These are phyloP conservation scores for Leucophenga varia DNA, from an alignment of 1,140 invertebrate genomes.

Conservation along the genomic window DNA sequence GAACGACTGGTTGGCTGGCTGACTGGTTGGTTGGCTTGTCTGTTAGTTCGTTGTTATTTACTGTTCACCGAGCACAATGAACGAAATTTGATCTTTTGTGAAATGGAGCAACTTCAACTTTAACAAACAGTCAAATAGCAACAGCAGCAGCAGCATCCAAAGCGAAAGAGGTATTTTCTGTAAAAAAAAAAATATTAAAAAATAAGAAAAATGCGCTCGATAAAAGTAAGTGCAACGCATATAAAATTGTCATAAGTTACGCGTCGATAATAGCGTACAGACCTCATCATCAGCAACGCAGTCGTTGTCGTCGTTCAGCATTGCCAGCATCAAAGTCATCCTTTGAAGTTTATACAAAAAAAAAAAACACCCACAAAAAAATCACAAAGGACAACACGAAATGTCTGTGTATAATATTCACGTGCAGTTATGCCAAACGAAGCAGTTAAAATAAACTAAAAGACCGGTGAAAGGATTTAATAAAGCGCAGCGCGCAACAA, in stretches of 20 bases:
- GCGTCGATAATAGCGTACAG: slow-evolving; percentile 21
- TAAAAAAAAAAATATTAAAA: too few relatives aligned
- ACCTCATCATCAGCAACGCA: too few relatives aligned
- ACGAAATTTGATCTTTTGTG: slow-evolving; percentile 28
- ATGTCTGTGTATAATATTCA: slow-evolving; percentile 11
- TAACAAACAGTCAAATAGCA: slow-evolving; percentile 1
- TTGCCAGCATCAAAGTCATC: too few relatives aligned
- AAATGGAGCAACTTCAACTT: slow-evolving; percentile 7
- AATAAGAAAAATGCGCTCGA: slow-evolving; percentile 16
- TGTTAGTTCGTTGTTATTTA: not conserved
- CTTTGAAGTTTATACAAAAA: too few relatives aligned
- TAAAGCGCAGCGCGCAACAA: too few relatives aligned
- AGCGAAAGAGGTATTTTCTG: too few relatives aligned
- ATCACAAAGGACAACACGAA: slow-evolving; percentile 6
- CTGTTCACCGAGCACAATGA: slow-evolving; percentile 10
- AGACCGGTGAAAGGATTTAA: too few relatives aligned
- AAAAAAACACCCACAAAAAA: not conserved
- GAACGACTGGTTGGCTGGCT: too few relatives aligned
- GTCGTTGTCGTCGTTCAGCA: too few relatives aligned
- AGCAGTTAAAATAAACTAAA: too few relatives aligned
- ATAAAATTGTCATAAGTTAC: slow-evolving; percentile 40
- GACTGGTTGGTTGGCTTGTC: too few relatives aligned
- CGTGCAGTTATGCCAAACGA: not conserved
- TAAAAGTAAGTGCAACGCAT: slow-evolving; percentile 41
- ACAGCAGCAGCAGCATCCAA: slow-evolving; percentile 17